Percentiles rank a stretch among this genome's conserved stretches.
These are phyloP conservation scores for Drosophila pseudotalamancana DNA, from an alignment of 2,888 invertebrate genomes.

Conservation along the genomic window DNA sequence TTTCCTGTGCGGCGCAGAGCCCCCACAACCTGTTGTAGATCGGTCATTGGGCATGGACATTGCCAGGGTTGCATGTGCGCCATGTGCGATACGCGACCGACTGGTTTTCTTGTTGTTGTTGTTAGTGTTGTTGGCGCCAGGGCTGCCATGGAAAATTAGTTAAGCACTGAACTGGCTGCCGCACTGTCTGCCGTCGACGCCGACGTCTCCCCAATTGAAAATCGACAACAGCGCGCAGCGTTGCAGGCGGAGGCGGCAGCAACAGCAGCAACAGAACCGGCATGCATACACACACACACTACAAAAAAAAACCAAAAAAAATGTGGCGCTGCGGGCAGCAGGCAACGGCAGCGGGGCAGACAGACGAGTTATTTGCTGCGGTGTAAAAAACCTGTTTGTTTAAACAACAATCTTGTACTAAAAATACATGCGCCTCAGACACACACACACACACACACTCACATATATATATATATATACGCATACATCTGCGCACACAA, in stretches of 20 bases:
- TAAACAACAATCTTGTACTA: conserved; percentile 80
- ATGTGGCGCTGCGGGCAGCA: conserved; percentile 61
- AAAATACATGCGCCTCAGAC: conserved; percentile 72
- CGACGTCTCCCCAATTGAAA: conserved; percentile 62
- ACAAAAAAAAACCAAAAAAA: conserved; percentile 9
- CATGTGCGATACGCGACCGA: conserved; percentile 53
- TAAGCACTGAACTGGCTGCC: conserved; percentile 67
- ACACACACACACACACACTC: conserved; percentile 16
- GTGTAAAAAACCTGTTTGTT: conserved; percentile 79
- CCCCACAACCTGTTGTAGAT: conserved; percentile 56
- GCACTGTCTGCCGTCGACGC: conserved; percentile 55
- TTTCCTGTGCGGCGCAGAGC: conserved; percentile 47
- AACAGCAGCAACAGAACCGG: conserved; percentile 28
- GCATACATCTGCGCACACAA: conserved; percentile 24
- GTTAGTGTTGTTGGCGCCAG: conserved; percentile 71
- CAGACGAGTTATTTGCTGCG: conserved; percentile 78
- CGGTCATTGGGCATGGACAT: conserved; percentile 53
- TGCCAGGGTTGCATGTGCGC: conserved; percentile 55
- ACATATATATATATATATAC: conserved; percentile 10
- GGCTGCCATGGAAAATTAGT: conserved; percentile 78
- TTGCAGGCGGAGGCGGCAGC: conserved; percentile 61
- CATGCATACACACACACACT: conserved; percentile 20
- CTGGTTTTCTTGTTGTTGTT: conserved; percentile 33
- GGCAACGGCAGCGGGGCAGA: conserved; percentile 53
- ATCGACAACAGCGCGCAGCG: conserved; percentile 74